Conservation (phyloP, 2,888 invertebrate genomes). For the Eupithecia subfuscata region DNA sequence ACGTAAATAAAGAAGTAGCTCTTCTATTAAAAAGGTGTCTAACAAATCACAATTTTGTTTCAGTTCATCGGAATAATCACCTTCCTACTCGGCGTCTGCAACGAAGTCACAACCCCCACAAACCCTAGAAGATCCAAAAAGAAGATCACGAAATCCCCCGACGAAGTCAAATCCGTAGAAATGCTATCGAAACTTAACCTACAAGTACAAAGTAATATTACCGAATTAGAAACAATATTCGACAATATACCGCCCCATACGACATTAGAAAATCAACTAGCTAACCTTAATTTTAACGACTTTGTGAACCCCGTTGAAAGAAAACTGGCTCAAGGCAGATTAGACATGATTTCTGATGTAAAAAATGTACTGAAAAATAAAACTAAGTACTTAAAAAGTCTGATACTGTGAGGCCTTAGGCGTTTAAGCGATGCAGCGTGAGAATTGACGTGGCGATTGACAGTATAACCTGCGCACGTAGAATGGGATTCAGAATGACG, state of each 20-base stretch:
- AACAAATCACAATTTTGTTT: constrained; percentile 37
- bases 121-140: constrained; percentile 84
- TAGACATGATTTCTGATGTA: constrained; percentile 79
- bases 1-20: too few relatives aligned
- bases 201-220: constrained; percentile 64
- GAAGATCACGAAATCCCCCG: constrained; percentile 77
- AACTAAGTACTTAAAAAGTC: constrained; percentile 79
- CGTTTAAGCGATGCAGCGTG: constrained; percentile 15
- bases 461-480: not conserved
- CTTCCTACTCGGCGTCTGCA: constrained; percentile 83
- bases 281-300: constrained; percentile 62
- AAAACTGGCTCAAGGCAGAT: constrained; percentile 78
- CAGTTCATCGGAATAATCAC: constrained; percentile 85
- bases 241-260: constrained; percentile 71
- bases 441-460: constrained; percentile 7
- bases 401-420: constrained; percentile 61
- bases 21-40: too few relatives aligned
- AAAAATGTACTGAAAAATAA: constrained; percentile 82
- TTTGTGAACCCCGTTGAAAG: constrained; percentile 71
- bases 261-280: constrained; percentile 68
- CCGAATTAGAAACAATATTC: constrained; percentile 69
- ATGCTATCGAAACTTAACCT: constrained; percentile 66
- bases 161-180: constrained; percentile 68
- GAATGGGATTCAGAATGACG: not conserved
- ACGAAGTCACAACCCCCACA: constrained; percentile 78